Evolutionary conservation across 2,797 vertebrate genomes (phyloP).

Genomic region (Coreius guichenoti): DNA sequence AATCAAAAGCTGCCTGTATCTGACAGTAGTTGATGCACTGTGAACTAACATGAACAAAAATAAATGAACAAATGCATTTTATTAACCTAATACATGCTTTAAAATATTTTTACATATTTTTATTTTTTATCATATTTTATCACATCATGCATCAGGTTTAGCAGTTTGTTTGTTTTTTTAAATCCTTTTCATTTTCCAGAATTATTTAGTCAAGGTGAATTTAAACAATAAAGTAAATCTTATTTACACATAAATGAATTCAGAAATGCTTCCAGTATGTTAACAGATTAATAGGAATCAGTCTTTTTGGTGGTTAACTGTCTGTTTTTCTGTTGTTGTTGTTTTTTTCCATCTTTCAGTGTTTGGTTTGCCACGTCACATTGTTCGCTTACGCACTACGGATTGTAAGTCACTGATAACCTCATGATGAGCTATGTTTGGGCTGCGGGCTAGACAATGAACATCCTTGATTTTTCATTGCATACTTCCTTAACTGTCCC

Average conservation of each 20-base stretch:
- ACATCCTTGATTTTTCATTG: not conserved
- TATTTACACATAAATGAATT: not conserved
- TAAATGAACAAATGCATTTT: not conserved
- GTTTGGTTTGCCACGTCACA: not conserved
- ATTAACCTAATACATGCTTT: not conserved
- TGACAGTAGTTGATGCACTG: not conserved
- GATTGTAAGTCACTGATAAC: not conserved
- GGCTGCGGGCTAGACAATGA: too few species aligned
- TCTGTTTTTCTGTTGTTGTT: rapidly evolving
- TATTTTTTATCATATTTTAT: too few species aligned
- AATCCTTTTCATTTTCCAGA: not conserved
- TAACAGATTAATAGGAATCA: not conserved
- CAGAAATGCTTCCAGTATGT: not conserved
- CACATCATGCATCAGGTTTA: not conserved
- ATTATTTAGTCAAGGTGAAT: not conserved
- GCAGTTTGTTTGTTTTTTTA: not conserved
- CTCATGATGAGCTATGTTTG: not conserved
- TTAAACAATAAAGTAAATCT: not conserved
- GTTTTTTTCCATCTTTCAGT: not conserved
- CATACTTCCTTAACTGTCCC: not conserved
- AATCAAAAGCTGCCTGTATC: not conserved
- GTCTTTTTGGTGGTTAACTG: not conserved
- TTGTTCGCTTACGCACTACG: not conserved
- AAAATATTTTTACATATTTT: not conserved
- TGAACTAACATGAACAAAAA: not conserved